Evolutionary conservation across 2,888 invertebrate species (phyloP), one percentile per base, ranked within the genome.

Genomic region (Plagiodera versicolora): DNA sequence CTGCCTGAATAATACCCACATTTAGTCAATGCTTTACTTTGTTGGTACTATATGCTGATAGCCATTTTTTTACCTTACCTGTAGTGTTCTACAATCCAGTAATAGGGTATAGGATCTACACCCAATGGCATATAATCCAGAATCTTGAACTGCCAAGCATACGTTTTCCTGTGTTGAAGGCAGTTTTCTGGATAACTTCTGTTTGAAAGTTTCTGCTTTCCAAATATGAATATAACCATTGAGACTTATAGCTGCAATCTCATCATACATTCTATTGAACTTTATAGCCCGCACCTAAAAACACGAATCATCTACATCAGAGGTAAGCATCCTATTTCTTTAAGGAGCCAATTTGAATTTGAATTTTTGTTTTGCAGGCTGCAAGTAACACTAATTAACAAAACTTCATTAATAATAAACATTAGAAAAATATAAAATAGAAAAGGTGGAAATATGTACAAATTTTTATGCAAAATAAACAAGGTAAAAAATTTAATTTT

Each of bases 161-260:
- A 96, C 96, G 77, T 95, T 95, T 80, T 97, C 97, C 80, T 93
- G 91, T 65, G 91, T 90, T 60, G 94, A 92, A 0, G 93, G 94
- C 74, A 97, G 83, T 79, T 94, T 94, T 57, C 92, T 83, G 5
- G 93, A 92, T 71, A 92, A 85, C 76, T 91, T 94, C 84, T 95
- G 95, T 63, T 88, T 87, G 80, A 96, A 95, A 10, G 89, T 89
- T 79, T 93, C 90, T 0, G 94, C 92, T 81, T 89, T 92, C 88
- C 95, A 96, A 70, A 96, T 89, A 81, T 97, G 96, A 76, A 97
- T 92, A 80, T 91, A 95, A 0, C 95, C 95, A 81, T 97, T 97
- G 9, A 96, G 83, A 0, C 95, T 95, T 1, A 97, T 83, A 9
- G 94, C 94, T 0, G 94, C 95, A 61, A 97, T 87, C 82, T 96